Percentiles rank a stretch among this genome's conserved stretches.
phyloP scores from a whole-genome alignment of 2,113 vertebrate species.

The Pithys albifrons region DNA sequence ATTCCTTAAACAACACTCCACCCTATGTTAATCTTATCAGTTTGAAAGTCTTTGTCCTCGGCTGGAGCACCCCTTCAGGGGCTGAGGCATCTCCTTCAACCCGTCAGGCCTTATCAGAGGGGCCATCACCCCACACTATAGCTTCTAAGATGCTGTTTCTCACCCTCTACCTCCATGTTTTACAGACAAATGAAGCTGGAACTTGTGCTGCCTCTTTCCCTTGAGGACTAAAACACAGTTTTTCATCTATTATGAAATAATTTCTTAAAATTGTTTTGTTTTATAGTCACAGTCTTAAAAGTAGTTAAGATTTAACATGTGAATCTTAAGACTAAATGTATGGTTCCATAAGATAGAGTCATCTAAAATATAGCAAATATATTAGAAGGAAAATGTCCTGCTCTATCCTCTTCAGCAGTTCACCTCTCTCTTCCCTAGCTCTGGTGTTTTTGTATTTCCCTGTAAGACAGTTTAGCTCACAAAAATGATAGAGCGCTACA shows the following conservation, averaged over 20 bases:
- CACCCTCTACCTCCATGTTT: not conserved
- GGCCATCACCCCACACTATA: too few species aligned
- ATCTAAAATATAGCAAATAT: not conserved
- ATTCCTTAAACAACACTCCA: too few species aligned
- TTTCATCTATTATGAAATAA: not conserved
- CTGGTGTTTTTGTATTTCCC: not conserved
- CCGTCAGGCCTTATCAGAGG: too few species aligned
- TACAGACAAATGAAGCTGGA: not conserved
- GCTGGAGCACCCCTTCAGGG: too few species aligned
- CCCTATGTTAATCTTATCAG: too few species aligned
- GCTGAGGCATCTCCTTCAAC: too few species aligned
- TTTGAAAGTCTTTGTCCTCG: too few species aligned
- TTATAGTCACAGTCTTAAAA: not conserved
- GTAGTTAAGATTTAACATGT: not conserved
- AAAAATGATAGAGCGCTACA: not conserved
- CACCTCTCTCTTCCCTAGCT: not conserved
- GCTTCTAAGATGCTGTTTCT: not conserved
- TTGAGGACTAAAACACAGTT: not conserved
- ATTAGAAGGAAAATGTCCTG: not conserved
- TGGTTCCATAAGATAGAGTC: not conserved
- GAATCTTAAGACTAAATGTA: not conserved
- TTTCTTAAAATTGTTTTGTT: not conserved
- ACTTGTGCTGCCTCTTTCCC: not conserved
- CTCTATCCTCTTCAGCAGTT: not conserved
- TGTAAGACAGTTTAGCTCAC: not conserved